Percentiles rank a stretch among this genome's conserved stretches.
phyloP scores from a whole-genome alignment of 2,888 invertebrate genomes.

The Endomychus coccineus region DNA sequence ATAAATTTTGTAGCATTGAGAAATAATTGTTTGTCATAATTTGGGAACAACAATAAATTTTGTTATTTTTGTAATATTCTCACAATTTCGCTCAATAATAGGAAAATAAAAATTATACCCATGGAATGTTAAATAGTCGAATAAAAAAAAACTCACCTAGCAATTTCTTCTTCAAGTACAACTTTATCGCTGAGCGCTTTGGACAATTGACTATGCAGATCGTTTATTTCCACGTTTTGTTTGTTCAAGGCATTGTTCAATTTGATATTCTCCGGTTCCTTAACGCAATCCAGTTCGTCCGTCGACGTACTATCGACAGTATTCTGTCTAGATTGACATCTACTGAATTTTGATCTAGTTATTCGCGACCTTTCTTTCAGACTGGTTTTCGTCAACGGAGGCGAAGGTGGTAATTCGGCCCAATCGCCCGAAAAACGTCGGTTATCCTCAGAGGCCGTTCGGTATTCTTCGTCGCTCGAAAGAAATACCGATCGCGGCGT shows the following conservation, averaged over 20 bases:
- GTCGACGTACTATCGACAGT: constrained; percentile 58
- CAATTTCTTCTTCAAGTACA: constrained; percentile 65
- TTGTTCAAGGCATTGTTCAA: constrained; percentile 50
- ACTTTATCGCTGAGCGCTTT: constrained; percentile 55
- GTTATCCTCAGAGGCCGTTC: constrained; percentile 74
- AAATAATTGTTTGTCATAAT: no score
- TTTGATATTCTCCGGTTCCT: constrained; percentile 30
- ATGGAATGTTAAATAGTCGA: no score
- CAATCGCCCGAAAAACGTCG: constrained; percentile 65
- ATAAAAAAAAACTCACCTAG: constrained; percentile 34
- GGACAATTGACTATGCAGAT: constrained; percentile 62
- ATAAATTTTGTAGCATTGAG: no score
- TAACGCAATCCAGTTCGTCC: constrained; percentile 47
- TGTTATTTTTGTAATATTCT: no score
- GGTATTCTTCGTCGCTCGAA: constrained; percentile 81
- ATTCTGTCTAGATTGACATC: constrained; percentile 48
- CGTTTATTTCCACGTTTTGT: constrained; percentile 60
- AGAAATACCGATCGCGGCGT: constrained; percentile 62
- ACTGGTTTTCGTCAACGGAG: constrained; percentile 54
- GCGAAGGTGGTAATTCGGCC: constrained; percentile 67
- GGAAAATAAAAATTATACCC: no score
- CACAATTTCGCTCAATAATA: no score
- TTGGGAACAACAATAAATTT: no score
- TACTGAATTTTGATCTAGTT: constrained; percentile 35
- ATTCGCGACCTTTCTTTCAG: constrained; percentile 52